Percentiles rank a stretch among this genome's conserved stretches.
Conservation (phyloP, 2,113 vertebrate species). For the Sceloporus undulatus region DNA sequence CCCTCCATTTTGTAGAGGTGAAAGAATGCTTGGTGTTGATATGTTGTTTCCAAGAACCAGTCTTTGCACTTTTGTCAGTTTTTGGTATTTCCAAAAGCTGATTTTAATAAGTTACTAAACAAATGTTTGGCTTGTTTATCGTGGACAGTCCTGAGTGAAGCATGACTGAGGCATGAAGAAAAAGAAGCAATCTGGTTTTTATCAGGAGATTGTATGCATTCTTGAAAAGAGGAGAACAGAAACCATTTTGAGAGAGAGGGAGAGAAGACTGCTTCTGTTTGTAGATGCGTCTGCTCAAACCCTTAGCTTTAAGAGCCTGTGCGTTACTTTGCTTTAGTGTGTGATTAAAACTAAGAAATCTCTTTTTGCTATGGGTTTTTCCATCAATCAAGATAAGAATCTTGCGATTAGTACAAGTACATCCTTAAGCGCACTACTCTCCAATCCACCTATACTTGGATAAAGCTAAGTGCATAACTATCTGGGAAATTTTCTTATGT, state of each 20-base stretch:
- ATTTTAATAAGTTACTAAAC: too few species aligned
- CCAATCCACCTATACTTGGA: not conserved
- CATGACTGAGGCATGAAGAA: too few species aligned
- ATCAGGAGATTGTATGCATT: not conserved
- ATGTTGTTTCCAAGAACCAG: too few species aligned
- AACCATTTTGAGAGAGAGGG: not conserved
- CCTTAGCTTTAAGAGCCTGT: not conserved
- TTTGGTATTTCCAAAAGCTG: too few species aligned
- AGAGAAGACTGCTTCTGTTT: not conserved
- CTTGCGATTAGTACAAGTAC: not conserved
- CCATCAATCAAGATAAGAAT: not conserved
- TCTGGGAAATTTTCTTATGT: not conserved
- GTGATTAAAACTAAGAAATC: not conserved
- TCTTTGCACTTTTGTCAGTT: too few species aligned
- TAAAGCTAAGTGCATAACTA: not conserved
- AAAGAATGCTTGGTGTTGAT: too few species aligned
- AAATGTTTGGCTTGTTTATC: too few species aligned
- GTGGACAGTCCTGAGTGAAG: too few species aligned
- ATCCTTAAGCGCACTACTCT: not conserved
- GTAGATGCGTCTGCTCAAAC: not conserved
- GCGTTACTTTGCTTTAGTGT: not conserved
- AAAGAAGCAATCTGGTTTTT: not conserved
- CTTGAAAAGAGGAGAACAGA: not conserved
- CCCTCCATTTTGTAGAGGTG: too few species aligned
- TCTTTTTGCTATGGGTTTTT: not conserved